Percentiles rank a stretch among this genome's conserved stretches.
Conservation (phyloP, 2,113 vertebrate genomes). For the Tautogolabrus adspersus region DNA sequence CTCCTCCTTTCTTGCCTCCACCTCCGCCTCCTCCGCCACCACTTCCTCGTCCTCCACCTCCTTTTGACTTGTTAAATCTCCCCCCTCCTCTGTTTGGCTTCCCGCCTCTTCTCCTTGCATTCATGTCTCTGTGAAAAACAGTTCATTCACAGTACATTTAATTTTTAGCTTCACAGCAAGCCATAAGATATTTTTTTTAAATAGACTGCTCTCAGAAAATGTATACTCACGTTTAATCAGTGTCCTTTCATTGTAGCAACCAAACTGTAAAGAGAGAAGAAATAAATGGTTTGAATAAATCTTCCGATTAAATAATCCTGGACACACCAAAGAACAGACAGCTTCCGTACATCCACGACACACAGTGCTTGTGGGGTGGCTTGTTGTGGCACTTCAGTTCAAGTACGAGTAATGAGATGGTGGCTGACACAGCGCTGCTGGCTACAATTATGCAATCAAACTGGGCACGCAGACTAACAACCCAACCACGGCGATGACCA, state of each 20-base stretch:
- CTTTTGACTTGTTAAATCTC: conserved; percentile 81
- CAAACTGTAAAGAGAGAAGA: conserved; percentile 38
- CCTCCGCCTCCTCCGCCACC: conserved; percentile 68
- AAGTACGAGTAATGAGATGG: conserved; percentile 59
- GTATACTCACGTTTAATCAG: conserved; percentile 53
- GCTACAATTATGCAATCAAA: conserved; percentile 68
- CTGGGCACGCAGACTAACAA: conserved; percentile 24
- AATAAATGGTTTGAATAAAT: neutral
- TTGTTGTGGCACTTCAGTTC: conserved; percentile 38
- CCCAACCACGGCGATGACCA: neutral
- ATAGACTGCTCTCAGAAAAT: neutral
- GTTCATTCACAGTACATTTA: neutral
- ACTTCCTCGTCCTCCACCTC: conserved; percentile 66
- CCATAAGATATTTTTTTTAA: neutral
- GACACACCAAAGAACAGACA: conserved; percentile 8
- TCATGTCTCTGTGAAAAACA: conserved; percentile 73
- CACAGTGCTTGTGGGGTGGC: conserved; percentile 32
- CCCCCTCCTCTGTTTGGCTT: conserved; percentile 92
- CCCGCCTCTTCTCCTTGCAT: conserved; percentile 85
- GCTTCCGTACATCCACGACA: conserved; percentile 35
- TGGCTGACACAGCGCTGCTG: conserved; percentile 61
- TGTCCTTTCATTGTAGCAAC: conserved; percentile 43
- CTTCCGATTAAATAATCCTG: neutral
- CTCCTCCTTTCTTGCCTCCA: conserved; percentile 82
- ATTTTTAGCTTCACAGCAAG: neutral